Evolutionary conservation across 2,888 invertebrate species (phyloP), one percentile per base, ranked within the genome.

Genomic region (Crossocerus cetratus): DNA sequence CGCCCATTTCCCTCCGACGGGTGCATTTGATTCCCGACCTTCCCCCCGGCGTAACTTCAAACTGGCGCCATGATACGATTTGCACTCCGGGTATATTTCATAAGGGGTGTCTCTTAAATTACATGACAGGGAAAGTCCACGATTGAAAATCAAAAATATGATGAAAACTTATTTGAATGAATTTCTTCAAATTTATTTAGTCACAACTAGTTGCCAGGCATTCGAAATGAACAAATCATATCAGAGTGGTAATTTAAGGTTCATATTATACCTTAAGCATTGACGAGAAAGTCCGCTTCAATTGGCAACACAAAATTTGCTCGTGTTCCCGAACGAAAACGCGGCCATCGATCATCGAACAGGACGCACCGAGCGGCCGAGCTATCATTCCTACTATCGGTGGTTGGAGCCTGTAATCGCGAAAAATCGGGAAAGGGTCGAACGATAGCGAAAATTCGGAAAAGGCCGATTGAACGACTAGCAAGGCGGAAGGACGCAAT

Each of bases 341-440:
- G 49, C 32, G 32, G 5, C 8, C 49, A 32, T 65, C 44, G 49
- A 56, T 64, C 18, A 14, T 20, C 63, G 53, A 23, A 8, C 20
- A 11, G 23, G 44, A 53, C 55, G 59, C 49, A 69, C 5, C 32
- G 32, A 32, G 32, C 71, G 72, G 69, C 63, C 69, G 63, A 73
- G 58, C 70, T 63, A 68, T 74, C 67, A 72, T 61, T 64, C 53
- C 63, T 42, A 49, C 32, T 32, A 32, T 13, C 54, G 53, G 44
- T 55, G 45, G 65, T 53, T 32, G 22, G 59, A 42, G 54, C 72
- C 79, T 80, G 81, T 83, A 82, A 83, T 83, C 76, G 74, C 72
- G 76, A 65, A 76, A 83, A 83, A 83, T 83, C 74, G 79, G 72
- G 77, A 80, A 76, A 77, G 76, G 70, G 75, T 61, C 56, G 69